phyloP scores from a whole-genome alignment of 2,797 vertebrate genomes.

The Calcarius lapponicus region DNA sequence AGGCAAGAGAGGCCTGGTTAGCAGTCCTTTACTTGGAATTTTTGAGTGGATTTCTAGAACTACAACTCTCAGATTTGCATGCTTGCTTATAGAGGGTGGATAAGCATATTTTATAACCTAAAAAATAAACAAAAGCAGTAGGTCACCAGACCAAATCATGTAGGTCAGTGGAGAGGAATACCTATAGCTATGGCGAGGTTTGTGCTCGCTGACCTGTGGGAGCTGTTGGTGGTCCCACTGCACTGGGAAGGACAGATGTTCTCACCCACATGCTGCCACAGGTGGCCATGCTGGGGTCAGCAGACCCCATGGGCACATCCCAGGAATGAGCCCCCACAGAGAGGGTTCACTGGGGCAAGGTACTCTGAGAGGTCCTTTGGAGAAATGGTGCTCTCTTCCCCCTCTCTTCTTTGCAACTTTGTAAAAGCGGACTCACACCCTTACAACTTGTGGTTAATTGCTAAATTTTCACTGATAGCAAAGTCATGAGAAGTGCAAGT shows the following conservation, averaged over 20 bases:
- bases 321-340: background rate
- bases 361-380: background rate
- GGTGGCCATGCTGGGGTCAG: conserved; percentile 11
- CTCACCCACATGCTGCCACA: background rate
- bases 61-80: background rate
- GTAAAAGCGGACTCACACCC: background rate
- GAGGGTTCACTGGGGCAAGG: background rate
- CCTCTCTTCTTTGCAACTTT: background rate
- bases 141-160: conserved; percentile 65
- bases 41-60: background rate
- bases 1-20: background rate
- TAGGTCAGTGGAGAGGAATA: conserved; percentile 70
- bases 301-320: background rate
- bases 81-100: conserved; percentile 28
- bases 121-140: conserved; percentile 60
- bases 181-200: background rate
- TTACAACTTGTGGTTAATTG: background rate
- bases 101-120: conserved; percentile 56
- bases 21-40: background rate
- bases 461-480: background rate
- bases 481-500: background rate
- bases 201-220: conserved; percentile 59
- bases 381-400: background rate
- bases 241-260: conserved; percentile 56
- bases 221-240: conserved; percentile 48